Evolutionary conservation across 2,113 vertebrate species (phyloP).

Genomic region (Miniopterus natalensis): DNA sequence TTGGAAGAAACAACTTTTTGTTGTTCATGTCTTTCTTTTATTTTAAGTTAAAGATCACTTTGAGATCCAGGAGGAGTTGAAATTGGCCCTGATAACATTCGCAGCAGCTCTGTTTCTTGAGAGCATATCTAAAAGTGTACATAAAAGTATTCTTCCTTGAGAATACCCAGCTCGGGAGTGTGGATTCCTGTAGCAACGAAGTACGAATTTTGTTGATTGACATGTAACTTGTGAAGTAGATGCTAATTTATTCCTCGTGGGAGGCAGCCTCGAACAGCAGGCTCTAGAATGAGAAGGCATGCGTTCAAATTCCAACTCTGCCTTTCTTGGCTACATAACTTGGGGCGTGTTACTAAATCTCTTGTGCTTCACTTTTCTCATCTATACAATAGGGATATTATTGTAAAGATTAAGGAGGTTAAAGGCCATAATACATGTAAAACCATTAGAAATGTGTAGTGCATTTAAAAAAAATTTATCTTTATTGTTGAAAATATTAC

Average conservation of each 20-base stretch:
- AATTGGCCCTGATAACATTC: neutral
- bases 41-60: conserved; percentile 24
- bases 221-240: neutral
- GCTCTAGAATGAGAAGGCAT: neutral
- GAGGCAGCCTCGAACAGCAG: neutral
- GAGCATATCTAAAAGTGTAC: neutral
- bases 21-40: neutral
- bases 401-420: conserved; percentile 28
- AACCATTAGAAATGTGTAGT: neutral
- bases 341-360: neutral
- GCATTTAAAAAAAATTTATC: neutral
- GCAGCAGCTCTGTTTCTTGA: neutral
- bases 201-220: conserved; percentile 7
- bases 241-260: neutral
- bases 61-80: neutral
- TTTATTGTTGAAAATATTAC: too few species aligned
- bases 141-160: conserved; percentile 21
- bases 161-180: neutral
- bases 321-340: neutral
- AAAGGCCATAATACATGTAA: neutral
- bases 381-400: neutral
- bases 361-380: neutral
- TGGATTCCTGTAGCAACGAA: neutral
- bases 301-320: neutral
- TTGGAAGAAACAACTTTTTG: neutral